These are phyloP conservation scores for Drosophila prolongata DNA, from an alignment of 2,888 invertebrate genomes.

Conservation along the genomic window DNA sequence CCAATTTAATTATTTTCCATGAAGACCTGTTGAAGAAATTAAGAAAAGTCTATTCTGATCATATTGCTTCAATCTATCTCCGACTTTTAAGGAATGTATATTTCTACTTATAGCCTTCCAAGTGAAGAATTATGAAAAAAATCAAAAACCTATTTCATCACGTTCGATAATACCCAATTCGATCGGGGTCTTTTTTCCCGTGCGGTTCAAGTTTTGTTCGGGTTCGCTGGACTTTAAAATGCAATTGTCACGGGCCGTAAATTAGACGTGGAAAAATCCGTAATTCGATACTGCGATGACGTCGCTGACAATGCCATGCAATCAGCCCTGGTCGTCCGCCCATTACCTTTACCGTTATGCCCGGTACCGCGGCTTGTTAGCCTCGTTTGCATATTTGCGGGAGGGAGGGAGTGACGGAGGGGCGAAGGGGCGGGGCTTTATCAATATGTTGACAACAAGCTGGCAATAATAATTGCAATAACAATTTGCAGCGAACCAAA, in stretches of 20 bases:
- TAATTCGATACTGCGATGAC: constrained; percentile 61
- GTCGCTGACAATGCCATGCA: constrained; percentile 64
- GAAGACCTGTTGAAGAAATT: too few relatives aligned
- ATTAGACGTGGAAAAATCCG: constrained; percentile 52
- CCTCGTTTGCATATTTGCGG: constrained; percentile 16
- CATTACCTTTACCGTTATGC: constrained; percentile 18
- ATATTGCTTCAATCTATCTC: too few relatives aligned
- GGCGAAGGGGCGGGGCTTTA: constrained; percentile 30
- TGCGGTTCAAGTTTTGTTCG: background rate
- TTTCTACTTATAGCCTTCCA: too few relatives aligned
- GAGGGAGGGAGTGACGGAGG: background rate
- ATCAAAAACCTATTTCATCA: background rate
- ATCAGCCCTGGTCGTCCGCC: constrained; percentile 48
- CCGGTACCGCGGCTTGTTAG: constrained; percentile 25
- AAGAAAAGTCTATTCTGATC: too few relatives aligned
- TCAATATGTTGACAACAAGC: constrained; percentile 71
- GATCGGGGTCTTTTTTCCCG: background rate
- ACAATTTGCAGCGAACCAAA: constrained; percentile 31
- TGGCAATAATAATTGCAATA: constrained; percentile 57
- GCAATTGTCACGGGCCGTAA: constrained; percentile 66
- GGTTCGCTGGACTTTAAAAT: constrained; percentile 54
- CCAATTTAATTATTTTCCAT: too few relatives aligned
- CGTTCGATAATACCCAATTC: background rate
- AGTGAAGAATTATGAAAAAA: too few relatives aligned
- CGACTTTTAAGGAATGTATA: too few relatives aligned